Percentiles rank a stretch among this genome's conserved stretches.
phyloP scores from a whole-genome alignment of 2,113 vertebrate species.

The Ameiurus melas region DNA sequence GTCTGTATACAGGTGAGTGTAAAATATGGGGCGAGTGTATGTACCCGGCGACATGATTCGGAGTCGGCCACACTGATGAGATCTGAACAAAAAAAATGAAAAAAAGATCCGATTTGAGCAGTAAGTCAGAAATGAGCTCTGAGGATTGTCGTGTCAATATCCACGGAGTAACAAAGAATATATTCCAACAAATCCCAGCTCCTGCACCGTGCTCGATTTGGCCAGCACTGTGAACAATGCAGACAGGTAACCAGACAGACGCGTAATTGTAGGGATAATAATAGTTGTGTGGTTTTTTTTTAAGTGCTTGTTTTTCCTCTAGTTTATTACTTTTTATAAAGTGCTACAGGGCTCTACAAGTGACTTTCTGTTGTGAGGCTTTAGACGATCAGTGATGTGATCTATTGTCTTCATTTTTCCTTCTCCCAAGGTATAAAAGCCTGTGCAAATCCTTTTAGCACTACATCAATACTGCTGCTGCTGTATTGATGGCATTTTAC shows the following conservation, averaged over 20 bases:
- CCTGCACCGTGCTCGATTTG: neutral
- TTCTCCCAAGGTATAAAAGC: neutral
- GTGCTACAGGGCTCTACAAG: neutral
- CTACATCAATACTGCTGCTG: neutral
- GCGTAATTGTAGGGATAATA: neutral
- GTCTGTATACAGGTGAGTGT: too few relatives aligned
- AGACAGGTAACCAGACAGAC: neutral
- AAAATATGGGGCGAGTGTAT: too few relatives aligned
- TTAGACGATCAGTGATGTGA: neutral
- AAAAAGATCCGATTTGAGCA: neutral
- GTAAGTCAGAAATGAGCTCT: neutral
- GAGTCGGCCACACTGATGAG: too few relatives aligned
- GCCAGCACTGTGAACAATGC: neutral
- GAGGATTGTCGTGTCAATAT: neutral
- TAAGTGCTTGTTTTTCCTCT: neutral
- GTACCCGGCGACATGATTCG: too few relatives aligned
- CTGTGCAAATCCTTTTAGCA: slow-evolving; percentile 18
- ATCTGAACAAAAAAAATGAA: neutral
- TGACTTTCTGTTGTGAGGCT: neutral
- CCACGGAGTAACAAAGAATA: neutral
- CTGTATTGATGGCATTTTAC: neutral
- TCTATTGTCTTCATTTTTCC: neutral
- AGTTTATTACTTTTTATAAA: neutral
- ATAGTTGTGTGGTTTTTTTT: neutral
- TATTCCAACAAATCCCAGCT: neutral